Evolutionary conservation across 2,888 invertebrate species (phyloP).

Genomic region (Ceraclea dissimilis): DNA sequence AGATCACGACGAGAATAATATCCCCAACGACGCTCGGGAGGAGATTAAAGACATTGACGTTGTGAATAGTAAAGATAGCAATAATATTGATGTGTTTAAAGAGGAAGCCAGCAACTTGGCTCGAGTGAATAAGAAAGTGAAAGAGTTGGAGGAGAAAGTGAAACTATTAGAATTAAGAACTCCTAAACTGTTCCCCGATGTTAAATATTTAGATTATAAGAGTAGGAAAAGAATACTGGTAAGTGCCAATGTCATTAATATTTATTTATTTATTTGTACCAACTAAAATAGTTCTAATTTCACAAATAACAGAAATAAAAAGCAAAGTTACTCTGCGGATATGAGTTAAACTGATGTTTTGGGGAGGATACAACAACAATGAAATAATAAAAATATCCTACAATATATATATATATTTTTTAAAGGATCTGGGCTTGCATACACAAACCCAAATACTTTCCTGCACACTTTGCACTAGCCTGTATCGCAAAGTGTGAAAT

Average conservation of each 20-base stretch:
- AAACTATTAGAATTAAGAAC: conserved; percentile 62
- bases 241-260: conserved; percentile 23
- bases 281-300: too few species aligned
- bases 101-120: conserved; percentile 41
- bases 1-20: conserved; percentile 24
- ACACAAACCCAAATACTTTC: too few species aligned
- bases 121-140: conserved; percentile 57
- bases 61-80: conserved; percentile 9
- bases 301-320: too few species aligned
- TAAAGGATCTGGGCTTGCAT: too few species aligned
- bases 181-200: conserved; percentile 81
- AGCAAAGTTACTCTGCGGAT: too few species aligned
- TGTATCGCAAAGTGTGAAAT: too few species aligned
- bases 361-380: too few species aligned
- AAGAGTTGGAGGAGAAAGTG: conserved; percentile 64
- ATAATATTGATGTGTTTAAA: background rate
- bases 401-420: too few species aligned
- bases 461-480: too few species aligned
- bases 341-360: too few species aligned
- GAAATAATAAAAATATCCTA: too few species aligned
- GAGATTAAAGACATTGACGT: conserved; percentile 18
- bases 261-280: too few species aligned
- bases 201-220: conserved; percentile 86
- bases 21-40: conserved; percentile 25
- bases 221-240: conserved; percentile 88